These are phyloP conservation scores for Agonopterix arenella DNA, from an alignment of 2,888 invertebrate genomes.

Conservation along the genomic window DNA sequence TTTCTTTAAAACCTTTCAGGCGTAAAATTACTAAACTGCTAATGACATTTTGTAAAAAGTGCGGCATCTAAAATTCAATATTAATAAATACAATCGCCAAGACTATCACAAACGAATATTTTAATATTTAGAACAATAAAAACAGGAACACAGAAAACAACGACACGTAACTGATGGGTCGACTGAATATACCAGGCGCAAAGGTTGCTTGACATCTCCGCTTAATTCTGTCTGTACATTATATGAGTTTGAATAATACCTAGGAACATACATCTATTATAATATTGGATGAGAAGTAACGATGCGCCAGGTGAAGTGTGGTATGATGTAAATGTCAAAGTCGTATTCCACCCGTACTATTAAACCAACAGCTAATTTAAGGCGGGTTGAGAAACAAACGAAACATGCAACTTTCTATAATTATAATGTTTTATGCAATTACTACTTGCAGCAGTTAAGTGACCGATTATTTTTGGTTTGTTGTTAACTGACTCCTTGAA, in stretches of 20 bases:
- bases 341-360: neutral
- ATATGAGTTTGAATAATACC: no score
- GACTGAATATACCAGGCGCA: conserved; percentile 11
- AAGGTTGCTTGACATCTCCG: neutral
- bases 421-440: neutral
- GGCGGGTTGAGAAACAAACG: conserved; percentile 6
- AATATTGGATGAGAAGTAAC: neutral
- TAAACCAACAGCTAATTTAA: no score
- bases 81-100: conserved; percentile 10
- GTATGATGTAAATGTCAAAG: conserved; percentile 9
- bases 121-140: conserved; percentile 3
- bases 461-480: neutral
- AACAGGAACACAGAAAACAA: conserved; percentile 12
- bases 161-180: conserved; percentile 15
- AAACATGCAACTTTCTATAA: conserved; percentile 13
- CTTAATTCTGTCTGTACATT: no score
- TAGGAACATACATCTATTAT: no score
- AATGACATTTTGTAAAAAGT: no score
- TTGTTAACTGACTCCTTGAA: neutral
- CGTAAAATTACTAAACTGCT: no score
- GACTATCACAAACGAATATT: conserved; percentile 11
- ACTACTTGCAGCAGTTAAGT: no score
- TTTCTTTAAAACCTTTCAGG: no score
- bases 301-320: conserved; percentile 12
- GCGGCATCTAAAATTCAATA: no score